Conservation (phyloP, 2,888 invertebrate genomes). For the Volucella inflata region DNA sequence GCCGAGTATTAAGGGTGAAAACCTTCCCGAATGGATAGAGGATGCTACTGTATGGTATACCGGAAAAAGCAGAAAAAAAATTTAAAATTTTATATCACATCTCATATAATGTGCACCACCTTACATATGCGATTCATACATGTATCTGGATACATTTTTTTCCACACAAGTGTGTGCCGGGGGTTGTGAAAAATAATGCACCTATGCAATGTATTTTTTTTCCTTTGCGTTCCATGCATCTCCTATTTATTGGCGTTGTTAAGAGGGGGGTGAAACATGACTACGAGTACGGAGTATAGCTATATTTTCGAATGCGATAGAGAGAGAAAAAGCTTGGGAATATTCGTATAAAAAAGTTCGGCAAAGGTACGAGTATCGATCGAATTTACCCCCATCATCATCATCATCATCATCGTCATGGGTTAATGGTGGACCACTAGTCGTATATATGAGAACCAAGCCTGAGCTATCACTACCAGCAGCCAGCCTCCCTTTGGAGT, state of each 20-base stretch:
- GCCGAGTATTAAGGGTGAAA: constrained; percentile 31
- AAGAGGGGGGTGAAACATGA: not conserved
- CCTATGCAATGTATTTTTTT: constrained; percentile 60
- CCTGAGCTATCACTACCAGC: not conserved
- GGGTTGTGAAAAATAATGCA: constrained; percentile 68
- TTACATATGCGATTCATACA: constrained; percentile 53
- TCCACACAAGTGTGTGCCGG: constrained; percentile 31
- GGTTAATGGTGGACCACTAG: constrained; percentile 67
- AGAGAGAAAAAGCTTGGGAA: constrained; percentile 51
- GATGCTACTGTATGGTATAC: not conserved
- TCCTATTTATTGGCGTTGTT: constrained; percentile 56
- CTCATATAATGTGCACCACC: constrained; percentile 63
- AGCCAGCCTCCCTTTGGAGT: not conserved
- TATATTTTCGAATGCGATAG: constrained; percentile 15
- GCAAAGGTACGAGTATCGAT: constrained; percentile 60
- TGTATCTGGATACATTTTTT: constrained; percentile 61
- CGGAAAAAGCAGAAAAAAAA: constrained; percentile 27
- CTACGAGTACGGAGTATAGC: constrained; percentile 7
- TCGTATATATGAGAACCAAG: not conserved
- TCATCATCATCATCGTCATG: constrained; percentile 48
- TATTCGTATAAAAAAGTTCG: constrained; percentile 51
- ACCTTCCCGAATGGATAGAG: constrained; percentile 25
- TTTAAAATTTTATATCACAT: constrained; percentile 59
- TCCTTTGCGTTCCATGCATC: constrained; percentile 7
- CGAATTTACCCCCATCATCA: constrained; percentile 34